Evolutionary conservation across 2,888 invertebrate species (phyloP), one percentile per base, ranked within the genome.

Genomic region (Myathropa florea): DNA sequence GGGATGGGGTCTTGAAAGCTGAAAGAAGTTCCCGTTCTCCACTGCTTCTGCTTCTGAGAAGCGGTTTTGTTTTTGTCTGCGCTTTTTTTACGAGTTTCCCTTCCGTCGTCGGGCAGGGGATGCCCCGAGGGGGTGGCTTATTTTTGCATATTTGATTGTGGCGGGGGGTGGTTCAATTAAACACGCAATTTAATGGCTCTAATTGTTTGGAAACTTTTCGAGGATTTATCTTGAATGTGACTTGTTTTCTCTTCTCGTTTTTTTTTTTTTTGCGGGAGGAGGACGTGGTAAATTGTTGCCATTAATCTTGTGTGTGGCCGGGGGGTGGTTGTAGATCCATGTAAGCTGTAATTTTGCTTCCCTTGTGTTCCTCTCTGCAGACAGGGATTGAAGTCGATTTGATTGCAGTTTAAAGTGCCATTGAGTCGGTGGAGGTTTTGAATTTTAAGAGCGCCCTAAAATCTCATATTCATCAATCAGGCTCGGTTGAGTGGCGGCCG

Each of bases 201-300:
- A 86, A 86, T 86, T 86, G 86, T 83, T 86, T 83, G 86, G 78
- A 78, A 86, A 86, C 46, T 86, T 86, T 83, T 65, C 60, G 46
- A 71, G 76, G 67, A 80, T 72, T 81, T 81, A 76, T 85, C 81
- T 53, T 64, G 24, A 60, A 67, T 77, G 77, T 39, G 64, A 14
- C 46, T 75, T 81, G 81, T 28, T 14, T 36, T 63, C 23, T 72
- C 33, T 53, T 68, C 2, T 59, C n/a, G 18, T 60, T 33, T 67
- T 33, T 60, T 33, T 30, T 53, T 60, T 28, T 26, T 53, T 30
- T 53, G n/a, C 3, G 57, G 46, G 46, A 18, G 18, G 46, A 2
- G 18, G 46, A 33, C 12, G 46, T 46, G 46, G 18, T 46, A 75
- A 80, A 80, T 80, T 65, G 55, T 60, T 65, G 65, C 39, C 60